These are phyloP conservation scores for Lethrus apterus DNA, from an alignment of 1,140 invertebrate species.

Conservation along the genomic window DNA sequence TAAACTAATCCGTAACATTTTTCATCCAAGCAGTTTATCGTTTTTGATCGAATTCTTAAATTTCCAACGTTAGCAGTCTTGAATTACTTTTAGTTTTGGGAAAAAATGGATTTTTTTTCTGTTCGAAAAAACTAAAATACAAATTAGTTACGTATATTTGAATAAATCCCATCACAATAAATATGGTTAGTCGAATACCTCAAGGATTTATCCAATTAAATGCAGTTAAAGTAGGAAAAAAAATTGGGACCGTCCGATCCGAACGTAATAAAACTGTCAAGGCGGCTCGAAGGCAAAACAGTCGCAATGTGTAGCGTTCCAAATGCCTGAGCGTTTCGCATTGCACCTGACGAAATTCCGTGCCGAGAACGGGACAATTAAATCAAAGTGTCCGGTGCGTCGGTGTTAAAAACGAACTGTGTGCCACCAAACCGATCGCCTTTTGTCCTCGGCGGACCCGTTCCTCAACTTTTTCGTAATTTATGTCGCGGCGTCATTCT, in stretches of 20 bases:
- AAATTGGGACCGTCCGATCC: too few species aligned
- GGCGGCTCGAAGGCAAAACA: constrained; percentile 18
- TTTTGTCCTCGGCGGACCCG: constrained; percentile 17
- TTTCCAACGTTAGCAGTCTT: too few species aligned
- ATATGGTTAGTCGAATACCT: constrained; percentile 9
- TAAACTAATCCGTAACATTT: too few species aligned
- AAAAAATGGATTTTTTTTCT: too few species aligned
- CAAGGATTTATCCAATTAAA: constrained; percentile 19
- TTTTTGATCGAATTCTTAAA: too few species aligned
- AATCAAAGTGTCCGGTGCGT: constrained; percentile 30
- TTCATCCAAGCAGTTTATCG: too few species aligned
- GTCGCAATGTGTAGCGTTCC: constrained; percentile 17
- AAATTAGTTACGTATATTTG: too few species aligned
- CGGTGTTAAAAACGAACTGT: constrained; percentile 29
- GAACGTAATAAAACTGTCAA: constrained; percentile 24
- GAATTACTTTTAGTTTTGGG: too few species aligned
- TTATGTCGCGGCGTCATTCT: constrained; percentile 23
- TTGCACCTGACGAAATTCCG: constrained; percentile 29
- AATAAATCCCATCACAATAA: constrained; percentile 13
- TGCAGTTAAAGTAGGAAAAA: constrained; percentile 14
- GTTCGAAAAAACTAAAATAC: too few species aligned
- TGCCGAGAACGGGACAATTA: constrained; percentile 25
- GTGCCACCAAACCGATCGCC: constrained; percentile 20
- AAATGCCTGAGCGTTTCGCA: constrained; percentile 16
- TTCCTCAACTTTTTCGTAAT: constrained; percentile 27